Conservation (phyloP, 2,113 vertebrate genomes). For the Caloenas nicobarica region DNA sequence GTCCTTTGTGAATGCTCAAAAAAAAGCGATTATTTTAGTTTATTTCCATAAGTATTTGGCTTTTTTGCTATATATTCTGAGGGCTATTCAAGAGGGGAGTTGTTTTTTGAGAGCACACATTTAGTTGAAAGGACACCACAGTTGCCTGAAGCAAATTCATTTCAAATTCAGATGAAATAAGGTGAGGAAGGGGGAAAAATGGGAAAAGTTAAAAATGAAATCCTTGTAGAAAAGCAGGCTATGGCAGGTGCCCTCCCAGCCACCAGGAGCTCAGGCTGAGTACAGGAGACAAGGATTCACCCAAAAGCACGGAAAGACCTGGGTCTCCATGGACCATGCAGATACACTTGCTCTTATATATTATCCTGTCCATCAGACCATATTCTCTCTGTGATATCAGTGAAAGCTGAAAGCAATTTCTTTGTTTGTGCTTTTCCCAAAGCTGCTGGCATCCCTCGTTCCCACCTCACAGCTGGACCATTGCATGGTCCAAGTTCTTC, state of each 20-base stretch:
- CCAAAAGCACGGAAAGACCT: background rate
- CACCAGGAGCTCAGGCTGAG: background rate
- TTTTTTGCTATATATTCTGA: background rate
- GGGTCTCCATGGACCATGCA: background rate
- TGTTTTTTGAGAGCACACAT: background rate
- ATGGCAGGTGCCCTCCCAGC: background rate
- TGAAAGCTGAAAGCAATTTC: background rate
- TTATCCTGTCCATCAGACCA: background rate
- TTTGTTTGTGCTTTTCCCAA: background rate
- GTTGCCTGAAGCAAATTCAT: background rate
- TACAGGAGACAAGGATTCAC: background rate
- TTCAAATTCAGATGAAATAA: background rate
- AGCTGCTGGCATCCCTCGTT: background rate
- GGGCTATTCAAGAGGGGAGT: background rate
- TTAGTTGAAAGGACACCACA: background rate
- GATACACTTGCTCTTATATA: background rate
- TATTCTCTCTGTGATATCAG: background rate
- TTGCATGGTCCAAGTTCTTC: fast-evolving
- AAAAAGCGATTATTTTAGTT: background rate
- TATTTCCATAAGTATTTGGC: background rate
- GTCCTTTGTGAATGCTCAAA: background rate
- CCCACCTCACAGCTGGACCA: background rate
- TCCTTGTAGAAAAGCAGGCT: background rate
- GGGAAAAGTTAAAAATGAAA: background rate
- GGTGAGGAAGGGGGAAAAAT: background rate